Base-by-base conservation (phyloP, 2,888 invertebrate species). In the Chloroclysta siterata region DNA sequence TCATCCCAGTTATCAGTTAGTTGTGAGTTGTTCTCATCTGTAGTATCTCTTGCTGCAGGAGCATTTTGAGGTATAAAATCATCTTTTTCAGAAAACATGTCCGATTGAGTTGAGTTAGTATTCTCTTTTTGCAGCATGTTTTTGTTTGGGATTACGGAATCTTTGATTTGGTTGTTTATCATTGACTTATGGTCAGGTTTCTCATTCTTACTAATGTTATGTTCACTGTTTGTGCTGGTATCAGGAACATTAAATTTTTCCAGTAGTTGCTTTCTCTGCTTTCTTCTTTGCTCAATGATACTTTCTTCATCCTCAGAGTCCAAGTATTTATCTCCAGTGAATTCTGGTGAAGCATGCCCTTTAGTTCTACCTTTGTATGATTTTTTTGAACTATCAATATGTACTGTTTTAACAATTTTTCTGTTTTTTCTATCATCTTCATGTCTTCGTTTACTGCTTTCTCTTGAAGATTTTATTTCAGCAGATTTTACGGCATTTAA, bases 1-100 rank as follows among this genome's bases (percentile, higher is more conserved):
- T 99, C 99, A 87, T 99, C 99, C 99, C 99, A 99, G 86, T 99
- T 99, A 85, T 99, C 99, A 5, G 96, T 97, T 68, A 97, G 96
- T 13, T 98, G 97, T 42, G 97, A 97, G 84, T 98, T 98, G 63
- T 94, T 93, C 66, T 95, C 95, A 68, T 77, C 80, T 50, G 81
- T 82, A 54, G 71, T 58, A 15, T 58, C 77, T 8, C 80, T 75
- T 66, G 75, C 77, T 57, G 85, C 82, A 4, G 71, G 65, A 41
- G 61, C 66, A 68, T 74, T 95, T 78, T 95, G 96, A 77, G 95
- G 94, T 44, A 95, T 95, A 85, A 98, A 97, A 82, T 97, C 96
- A 85, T 97, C 97, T 76, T 96, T 96, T 81, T 98, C 98, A 60
- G 98, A 97, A 94, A 98, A 97, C 97, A 97, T 97, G 81, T 97